Evolutionary conservation across 2,113 vertebrate genomes (phyloP).

Genomic region (Carollia perspicillata): DNA sequence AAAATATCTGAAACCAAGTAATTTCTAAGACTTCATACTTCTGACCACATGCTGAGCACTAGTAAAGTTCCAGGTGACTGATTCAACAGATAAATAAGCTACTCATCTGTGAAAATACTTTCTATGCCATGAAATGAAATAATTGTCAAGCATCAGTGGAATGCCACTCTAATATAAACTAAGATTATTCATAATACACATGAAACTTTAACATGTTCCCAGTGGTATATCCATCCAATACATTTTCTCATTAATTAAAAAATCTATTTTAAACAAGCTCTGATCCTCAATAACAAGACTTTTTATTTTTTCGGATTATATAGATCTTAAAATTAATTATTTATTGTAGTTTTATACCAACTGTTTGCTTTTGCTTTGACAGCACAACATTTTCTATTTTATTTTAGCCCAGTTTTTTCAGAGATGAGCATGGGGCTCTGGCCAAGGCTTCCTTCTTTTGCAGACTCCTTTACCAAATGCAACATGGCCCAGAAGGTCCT

Average conservation of each 20-base stretch:
- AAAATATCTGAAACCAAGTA: background rate
- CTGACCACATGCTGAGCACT: background rate
- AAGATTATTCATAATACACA: background rate
- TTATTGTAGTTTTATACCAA: background rate
- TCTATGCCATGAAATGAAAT: background rate
- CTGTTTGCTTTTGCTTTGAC: conserved; percentile 19
- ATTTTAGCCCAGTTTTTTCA: conserved; percentile 19
- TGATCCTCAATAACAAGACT: conserved; percentile 5
- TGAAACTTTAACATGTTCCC: background rate
- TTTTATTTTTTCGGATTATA: background rate
- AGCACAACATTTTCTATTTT: background rate
- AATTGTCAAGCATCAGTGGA: background rate
- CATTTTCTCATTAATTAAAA: background rate
- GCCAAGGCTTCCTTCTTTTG: background rate
- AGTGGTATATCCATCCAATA: background rate
- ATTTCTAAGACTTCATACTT: background rate
- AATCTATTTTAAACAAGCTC: conserved; percentile 29
- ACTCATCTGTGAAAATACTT: conserved; percentile 26
- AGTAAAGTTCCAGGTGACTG: background rate
- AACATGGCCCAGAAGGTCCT: background rate
- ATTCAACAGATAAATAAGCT: conserved; percentile 19
- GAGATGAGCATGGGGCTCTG: background rate
- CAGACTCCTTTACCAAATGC: background rate
- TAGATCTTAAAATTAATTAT: background rate
- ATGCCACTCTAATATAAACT: background rate